phyloP scores from a whole-genome alignment of 2,888 invertebrate species.

The Spodoptera picta region DNA sequence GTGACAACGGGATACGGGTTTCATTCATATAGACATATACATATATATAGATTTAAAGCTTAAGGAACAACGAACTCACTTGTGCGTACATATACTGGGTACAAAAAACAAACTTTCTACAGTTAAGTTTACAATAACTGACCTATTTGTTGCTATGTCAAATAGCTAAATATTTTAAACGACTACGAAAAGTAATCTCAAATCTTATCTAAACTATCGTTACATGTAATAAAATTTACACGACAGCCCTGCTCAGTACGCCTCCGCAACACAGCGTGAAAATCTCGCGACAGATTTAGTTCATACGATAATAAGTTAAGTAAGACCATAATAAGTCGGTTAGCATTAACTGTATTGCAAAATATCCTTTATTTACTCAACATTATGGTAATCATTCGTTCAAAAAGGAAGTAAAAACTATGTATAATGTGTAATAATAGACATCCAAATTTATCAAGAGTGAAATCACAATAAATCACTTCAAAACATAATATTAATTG shows the following conservation, averaged over 20 bases:
- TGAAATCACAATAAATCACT: conserved; percentile 16
- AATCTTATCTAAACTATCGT: conserved; percentile 12
- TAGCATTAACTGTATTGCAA: conserved; percentile 53
- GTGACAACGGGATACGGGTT: too few species aligned
- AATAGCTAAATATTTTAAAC: neutral
- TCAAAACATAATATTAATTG: neutral
- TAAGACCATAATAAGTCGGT: conserved; percentile 11
- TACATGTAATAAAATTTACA: neutral
- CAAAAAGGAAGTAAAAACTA: neutral
- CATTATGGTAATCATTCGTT: conserved; percentile 37
- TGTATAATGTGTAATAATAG: neutral
- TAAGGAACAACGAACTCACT: too few species aligned
- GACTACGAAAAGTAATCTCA: neutral
- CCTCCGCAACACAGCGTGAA: conserved; percentile 55
- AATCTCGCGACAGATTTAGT: conserved; percentile 66
- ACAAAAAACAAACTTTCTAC: too few species aligned
- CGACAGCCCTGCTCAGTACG: conserved; percentile 42
- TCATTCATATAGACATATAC: too few species aligned
- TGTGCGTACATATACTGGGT: too few species aligned
- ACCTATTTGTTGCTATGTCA: too few species aligned
- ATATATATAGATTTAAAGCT: too few species aligned
- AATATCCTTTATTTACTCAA: conserved; percentile 40
- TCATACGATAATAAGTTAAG: conserved; percentile 57
- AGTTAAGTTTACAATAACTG: too few species aligned
- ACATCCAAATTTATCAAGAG: too few species aligned